phyloP scores from a whole-genome alignment of 2,797 vertebrate species.

The Adrianichthys oophorus region DNA sequence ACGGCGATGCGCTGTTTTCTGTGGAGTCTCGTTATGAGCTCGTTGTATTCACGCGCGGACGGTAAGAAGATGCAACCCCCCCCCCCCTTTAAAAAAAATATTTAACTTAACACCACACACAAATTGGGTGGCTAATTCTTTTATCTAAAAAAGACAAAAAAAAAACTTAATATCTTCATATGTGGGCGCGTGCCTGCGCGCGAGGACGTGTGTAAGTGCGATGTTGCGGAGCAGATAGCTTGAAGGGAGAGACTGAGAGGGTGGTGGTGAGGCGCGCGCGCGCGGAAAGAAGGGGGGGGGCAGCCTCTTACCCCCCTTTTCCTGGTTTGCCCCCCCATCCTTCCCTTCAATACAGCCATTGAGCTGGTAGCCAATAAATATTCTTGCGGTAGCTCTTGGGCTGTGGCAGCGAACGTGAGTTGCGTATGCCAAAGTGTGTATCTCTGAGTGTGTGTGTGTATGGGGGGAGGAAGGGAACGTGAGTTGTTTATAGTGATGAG shows the following conservation, averaged over 20 bases:
- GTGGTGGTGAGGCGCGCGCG: too few relatives aligned
- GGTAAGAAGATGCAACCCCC: constrained; percentile 67
- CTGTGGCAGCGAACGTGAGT: constrained; percentile 78
- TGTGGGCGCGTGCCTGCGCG: neutral
- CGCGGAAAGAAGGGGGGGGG: constrained; percentile 39
- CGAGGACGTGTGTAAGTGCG: constrained; percentile 17
- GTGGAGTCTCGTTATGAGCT: constrained; percentile 68
- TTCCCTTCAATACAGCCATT: constrained; percentile 77
- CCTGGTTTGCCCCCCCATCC: constrained; percentile 26
- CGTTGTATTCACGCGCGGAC: constrained; percentile 68
- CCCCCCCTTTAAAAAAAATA: too few relatives aligned
- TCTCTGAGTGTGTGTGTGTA: constrained; percentile 32
- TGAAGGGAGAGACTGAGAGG: constrained; percentile 23
- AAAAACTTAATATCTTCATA: too few relatives aligned
- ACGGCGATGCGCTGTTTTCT: constrained; percentile 70
- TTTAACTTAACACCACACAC: too few relatives aligned
- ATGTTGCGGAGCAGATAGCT: constrained; percentile 55
- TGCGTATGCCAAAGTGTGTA: constrained; percentile 73
- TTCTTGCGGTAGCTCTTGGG: constrained; percentile 78
- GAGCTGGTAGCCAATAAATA: constrained; percentile 78
- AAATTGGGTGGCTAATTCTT: too few relatives aligned
- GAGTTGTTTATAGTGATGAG: constrained; percentile 70
- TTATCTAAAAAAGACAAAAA: too few relatives aligned
- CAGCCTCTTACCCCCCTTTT: constrained; percentile 47
- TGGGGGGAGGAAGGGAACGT: constrained; percentile 37